A percentile compares a stretch with the other conserved stretches of the same genome.
These are phyloP conservation scores for Panzeria rudis DNA, from an alignment of 2,888 invertebrate genomes.

Conservation along the genomic window DNA sequence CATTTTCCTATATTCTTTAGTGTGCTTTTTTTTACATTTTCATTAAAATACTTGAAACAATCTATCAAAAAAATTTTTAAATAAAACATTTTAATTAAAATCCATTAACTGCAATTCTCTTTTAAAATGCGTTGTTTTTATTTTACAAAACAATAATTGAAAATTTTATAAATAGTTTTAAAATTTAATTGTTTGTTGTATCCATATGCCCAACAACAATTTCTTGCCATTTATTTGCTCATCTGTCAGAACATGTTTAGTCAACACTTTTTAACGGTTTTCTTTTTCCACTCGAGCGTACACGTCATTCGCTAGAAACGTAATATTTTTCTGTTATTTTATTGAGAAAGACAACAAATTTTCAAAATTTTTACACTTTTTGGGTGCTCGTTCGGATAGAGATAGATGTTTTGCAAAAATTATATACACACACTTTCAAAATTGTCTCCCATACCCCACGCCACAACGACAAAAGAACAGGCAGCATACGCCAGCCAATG, in stretches of 20 bases:
- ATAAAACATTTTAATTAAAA: constrained; percentile 12
- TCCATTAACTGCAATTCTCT: constrained; percentile 1
- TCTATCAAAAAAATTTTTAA: background rate
- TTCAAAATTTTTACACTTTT: constrained; percentile 40
- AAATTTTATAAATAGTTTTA: background rate
- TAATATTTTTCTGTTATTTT: constrained; percentile 11
- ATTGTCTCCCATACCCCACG: background rate
- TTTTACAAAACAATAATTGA: background rate
- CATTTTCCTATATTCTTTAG: background rate
- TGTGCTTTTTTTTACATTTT: background rate
- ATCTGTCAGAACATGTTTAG: constrained; percentile 26
- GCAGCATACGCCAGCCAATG: constrained; percentile 38
- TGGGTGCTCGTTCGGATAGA: background rate
- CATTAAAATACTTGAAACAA: background rate
- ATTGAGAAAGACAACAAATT: background rate
- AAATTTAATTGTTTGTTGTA: constrained; percentile 3
- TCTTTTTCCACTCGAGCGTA: background rate
- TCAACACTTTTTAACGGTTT: constrained; percentile 16
- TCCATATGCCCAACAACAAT: background rate
- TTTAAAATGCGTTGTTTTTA: background rate
- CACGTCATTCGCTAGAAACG: constrained; percentile 30
- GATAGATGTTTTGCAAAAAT: constrained; percentile 15
- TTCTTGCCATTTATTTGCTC: constrained; percentile 1
- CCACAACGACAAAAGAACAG: constrained; percentile 15
- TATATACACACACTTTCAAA: background rate